These are phyloP conservation scores for Odocoileus hemionus DNA, from an alignment of 2,113 vertebrate genomes.

Conservation along the genomic window DNA sequence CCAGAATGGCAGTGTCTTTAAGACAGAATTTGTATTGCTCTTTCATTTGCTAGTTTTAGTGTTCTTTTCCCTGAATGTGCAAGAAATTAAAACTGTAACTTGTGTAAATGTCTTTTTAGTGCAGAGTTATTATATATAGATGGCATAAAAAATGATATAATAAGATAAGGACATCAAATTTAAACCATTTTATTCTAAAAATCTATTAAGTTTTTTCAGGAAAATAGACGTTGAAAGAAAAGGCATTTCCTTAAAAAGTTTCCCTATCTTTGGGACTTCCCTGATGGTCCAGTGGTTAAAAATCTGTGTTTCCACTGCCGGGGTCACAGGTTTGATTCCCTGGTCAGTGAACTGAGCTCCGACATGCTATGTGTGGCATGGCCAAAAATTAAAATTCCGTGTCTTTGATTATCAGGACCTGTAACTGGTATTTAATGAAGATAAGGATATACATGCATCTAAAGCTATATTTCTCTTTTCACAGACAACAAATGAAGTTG, in stretches of 20 bases:
- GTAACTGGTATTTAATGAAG: neutral
- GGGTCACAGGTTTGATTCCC: neutral
- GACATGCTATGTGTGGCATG: neutral
- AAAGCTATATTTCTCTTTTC: conserved; percentile 57
- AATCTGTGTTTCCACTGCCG: neutral
- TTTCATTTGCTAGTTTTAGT: neutral
- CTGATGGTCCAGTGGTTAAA: neutral
- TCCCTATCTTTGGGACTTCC: neutral
- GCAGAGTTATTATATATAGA: neutral
- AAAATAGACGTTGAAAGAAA: neutral
- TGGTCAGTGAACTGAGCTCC: neutral
- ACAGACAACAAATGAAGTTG: conserved; percentile 94
- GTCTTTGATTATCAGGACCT: neutral
- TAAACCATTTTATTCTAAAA: conserved; percentile 32
- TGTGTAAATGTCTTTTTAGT: neutral
- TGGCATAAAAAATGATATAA: neutral
- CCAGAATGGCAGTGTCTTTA: neutral
- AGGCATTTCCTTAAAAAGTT: neutral
- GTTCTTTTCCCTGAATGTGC: neutral
- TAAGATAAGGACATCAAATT: neutral
- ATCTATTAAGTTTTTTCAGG: neutral
- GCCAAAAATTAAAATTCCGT: neutral
- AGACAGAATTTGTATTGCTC: neutral
- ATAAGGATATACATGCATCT: neutral
- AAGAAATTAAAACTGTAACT: neutral